Conservation (phyloP, 2,797 vertebrate genomes). For the Oryzias sinensis region DNA sequence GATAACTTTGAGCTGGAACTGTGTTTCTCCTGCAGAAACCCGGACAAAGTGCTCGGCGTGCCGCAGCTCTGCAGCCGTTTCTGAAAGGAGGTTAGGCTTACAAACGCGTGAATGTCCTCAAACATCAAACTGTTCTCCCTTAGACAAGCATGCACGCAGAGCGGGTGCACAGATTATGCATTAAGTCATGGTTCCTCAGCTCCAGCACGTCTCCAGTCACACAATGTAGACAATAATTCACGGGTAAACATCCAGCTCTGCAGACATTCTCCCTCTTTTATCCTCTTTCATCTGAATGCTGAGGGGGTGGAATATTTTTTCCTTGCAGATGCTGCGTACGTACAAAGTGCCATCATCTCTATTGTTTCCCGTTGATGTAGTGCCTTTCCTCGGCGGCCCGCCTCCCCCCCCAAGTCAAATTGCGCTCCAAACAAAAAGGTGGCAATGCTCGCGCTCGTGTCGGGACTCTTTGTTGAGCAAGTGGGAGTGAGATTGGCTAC, state of each 20-base stretch:
- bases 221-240: slow-evolving; percentile 58
- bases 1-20: no score
- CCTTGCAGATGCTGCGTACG: background rate
- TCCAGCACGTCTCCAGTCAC: slow-evolving; percentile 34
- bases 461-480: slow-evolving; percentile 43
- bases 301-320: slow-evolving; percentile 61
- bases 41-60: no score
- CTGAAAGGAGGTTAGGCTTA: slow-evolving; percentile 19
- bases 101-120: slow-evolving; percentile 36
- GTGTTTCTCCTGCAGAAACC: no score
- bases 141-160: slow-evolving; percentile 9
- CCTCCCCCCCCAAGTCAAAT: slow-evolving; percentile 21
- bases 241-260: slow-evolving; percentile 60
- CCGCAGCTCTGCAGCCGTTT: slow-evolving; percentile 18
- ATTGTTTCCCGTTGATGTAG: slow-evolving; percentile 49
- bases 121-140: slow-evolving; percentile 32
- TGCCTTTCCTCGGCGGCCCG: no score
- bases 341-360: slow-evolving; percentile 37
- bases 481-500: slow-evolving; percentile 61
- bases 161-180: slow-evolving; percentile 39
- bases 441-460: slow-evolving; percentile 30
- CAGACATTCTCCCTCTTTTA: slow-evolving; percentile 58
- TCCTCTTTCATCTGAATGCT: slow-evolving; percentile 38
- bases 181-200: slow-evolving; percentile 40
- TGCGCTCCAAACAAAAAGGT: slow-evolving; percentile 46